phyloP scores from a whole-genome alignment of 2,888 invertebrate genomes.

The Amphipyra tragopoginis region DNA sequence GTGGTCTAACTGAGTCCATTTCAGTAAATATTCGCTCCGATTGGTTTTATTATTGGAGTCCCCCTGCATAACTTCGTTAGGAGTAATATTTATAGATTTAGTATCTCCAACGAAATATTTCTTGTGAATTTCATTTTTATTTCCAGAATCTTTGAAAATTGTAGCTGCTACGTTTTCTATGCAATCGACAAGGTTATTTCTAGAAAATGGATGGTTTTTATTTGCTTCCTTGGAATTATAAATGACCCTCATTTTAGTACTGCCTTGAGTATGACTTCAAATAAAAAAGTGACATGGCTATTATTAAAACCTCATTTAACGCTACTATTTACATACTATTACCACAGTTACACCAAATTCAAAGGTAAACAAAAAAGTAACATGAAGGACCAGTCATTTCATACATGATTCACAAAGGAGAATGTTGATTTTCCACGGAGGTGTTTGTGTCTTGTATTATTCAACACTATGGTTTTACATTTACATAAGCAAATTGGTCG shows the following conservation, averaged over 20 bases:
- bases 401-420: conserved; percentile 72
- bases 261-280: not conserved
- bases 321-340: conserved; percentile 10
- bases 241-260: not conserved
- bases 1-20: conserved; percentile 57
- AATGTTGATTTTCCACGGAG: conserved; percentile 68
- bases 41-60: conserved; percentile 51
- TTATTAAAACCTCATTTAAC: conserved; percentile 12
- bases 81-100: conserved; percentile 22
- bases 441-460: conserved; percentile 67
- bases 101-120: conserved; percentile 8
- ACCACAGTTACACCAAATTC: conserved; percentile 27
- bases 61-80: conserved; percentile 36
- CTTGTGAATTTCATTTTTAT: conserved; percentile 5
- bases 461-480: conserved; percentile 67
- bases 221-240: conserved; percentile 1
- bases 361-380: conserved; percentile 55
- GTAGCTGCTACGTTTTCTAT: conserved; percentile 6
- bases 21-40: conserved; percentile 53
- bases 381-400: conserved; percentile 63
- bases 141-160: conserved; percentile 3
- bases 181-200: conserved; percentile 1
- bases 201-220: not conserved
- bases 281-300: not conserved
- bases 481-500: conserved; percentile 73